A percentile compares a stretch with the other conserved stretches of the same genome.
phyloP scores from a whole-genome alignment of 1,140 invertebrate species.

The Stenopsyche tienmushanensis region DNA sequence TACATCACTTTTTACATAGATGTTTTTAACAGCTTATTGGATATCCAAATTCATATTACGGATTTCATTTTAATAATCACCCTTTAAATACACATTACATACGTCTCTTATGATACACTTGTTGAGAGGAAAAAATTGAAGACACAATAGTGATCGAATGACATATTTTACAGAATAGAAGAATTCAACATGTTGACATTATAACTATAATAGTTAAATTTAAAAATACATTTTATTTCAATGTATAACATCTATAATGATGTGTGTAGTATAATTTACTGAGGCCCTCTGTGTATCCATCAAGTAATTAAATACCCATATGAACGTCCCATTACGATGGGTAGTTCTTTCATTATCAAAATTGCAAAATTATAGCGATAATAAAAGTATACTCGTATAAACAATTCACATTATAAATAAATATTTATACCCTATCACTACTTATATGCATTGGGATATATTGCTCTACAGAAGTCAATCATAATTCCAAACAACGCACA shows the following conservation, averaged over 20 bases:
- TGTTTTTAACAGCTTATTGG: background rate
- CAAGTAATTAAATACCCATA: conserved; percentile 6
- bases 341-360: too few relatives aligned
- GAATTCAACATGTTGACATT: conserved; percentile 12
- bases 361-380: conserved; percentile 5
- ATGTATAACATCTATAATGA: conserved; percentile 35
- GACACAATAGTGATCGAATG: conserved; percentile 33
- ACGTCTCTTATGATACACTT: conserved; percentile 5
- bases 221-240: conserved; percentile 23
- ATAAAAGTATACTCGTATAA: background rate
- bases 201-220: conserved; percentile 27
- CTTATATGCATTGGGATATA: conserved; percentile 11
- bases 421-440: background rate
- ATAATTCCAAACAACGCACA: background rate
- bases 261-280: conserved; percentile 31
- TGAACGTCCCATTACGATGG: too few relatives aligned
- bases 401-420: background rate
- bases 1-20: too few relatives aligned
- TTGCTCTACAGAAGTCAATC: conserved; percentile 13
- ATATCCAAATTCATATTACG: background rate
- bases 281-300: conserved; percentile 16
- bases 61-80: background rate
- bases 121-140: conserved; percentile 28
- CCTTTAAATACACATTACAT: too few relatives aligned
- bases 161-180: conserved; percentile 34